These are phyloP conservation scores for Sander lucioperca DNA, from an alignment of 2,113 vertebrate species.

Conservation along the genomic window DNA sequence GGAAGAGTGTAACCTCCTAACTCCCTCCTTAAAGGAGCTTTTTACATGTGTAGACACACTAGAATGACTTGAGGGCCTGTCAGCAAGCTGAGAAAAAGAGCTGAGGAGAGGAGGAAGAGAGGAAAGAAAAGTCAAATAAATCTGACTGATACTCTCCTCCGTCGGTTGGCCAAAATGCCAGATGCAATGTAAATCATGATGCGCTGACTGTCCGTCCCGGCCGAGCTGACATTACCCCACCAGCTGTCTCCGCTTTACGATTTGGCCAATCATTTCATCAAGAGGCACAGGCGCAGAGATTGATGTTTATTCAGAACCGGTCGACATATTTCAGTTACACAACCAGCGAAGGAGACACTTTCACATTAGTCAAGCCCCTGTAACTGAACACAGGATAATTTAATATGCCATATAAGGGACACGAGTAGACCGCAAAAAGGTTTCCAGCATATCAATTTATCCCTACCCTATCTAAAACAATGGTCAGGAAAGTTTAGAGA, in stretches of 20 bases:
- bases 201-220: constrained; percentile 76
- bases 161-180: constrained; percentile 82
- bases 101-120: constrained; percentile 61
- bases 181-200: constrained; percentile 83
- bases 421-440: constrained; percentile 48
- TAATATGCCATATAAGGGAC: constrained; percentile 67
- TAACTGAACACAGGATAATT: constrained; percentile 73
- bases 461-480: constrained; percentile 63
- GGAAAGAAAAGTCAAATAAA: constrained; percentile 84
- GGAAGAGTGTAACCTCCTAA: constrained; percentile 55
- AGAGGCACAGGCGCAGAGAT: constrained; percentile 71
- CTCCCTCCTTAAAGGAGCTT: constrained; percentile 74
- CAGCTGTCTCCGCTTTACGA: constrained; percentile 81
- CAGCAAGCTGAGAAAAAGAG: constrained; percentile 74
- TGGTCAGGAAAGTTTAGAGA: constrained; percentile 72
- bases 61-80: constrained; percentile 85
- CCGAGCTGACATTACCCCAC: constrained; percentile 80
- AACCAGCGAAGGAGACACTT: constrained; percentile 77
- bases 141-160: constrained; percentile 84
- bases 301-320: constrained; percentile 85
- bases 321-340: constrained; percentile 83
- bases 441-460: constrained; percentile 71
- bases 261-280: constrained; percentile 80
- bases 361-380: constrained; percentile 75
- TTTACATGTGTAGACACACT: constrained; percentile 82